Percentiles rank a stretch among this genome's conserved stretches.
Evolutionary conservation across 2,797 vertebrate species (phyloP).

Genomic region (Amphiprion clarkii): DNA sequence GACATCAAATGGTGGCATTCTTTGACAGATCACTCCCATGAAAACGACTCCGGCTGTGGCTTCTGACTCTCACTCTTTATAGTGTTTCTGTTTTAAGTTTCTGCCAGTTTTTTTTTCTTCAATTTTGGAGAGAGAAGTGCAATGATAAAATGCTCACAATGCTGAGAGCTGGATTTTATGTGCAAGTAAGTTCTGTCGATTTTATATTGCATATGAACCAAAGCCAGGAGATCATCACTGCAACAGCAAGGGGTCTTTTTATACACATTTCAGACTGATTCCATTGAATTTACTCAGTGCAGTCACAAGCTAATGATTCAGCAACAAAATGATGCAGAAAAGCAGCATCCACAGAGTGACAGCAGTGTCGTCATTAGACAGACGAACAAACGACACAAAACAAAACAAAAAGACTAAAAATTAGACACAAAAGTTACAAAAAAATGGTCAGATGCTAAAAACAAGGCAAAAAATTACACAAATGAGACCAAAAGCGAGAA

Average conservation of each 20-base stretch:
- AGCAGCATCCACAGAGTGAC: too few species aligned
- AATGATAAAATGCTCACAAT: not conserved
- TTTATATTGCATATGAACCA: too few species aligned
- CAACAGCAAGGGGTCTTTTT: not conserved
- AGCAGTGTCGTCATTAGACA: too few species aligned
- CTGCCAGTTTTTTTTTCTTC: not conserved
- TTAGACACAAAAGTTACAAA: too few species aligned
- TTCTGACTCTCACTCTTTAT: not conserved
- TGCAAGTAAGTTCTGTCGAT: not conserved
- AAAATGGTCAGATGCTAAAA: too few species aligned
- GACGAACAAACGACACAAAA: too few species aligned
- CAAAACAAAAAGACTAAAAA: too few species aligned
- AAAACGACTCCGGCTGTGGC: conserved; percentile 2
- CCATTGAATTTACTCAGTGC: not conserved
- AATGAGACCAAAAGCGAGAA: too few species aligned
- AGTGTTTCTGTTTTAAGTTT: not conserved
- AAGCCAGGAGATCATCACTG: not conserved
- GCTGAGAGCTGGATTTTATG: not conserved
- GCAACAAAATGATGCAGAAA: too few species aligned
- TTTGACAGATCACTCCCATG: conserved; percentile 32
- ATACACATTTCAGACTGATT: too few species aligned
- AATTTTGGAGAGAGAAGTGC: not conserved
- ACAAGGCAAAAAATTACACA: too few species aligned
- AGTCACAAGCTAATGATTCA: too few species aligned
- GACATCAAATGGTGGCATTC: conserved; percentile 25